These are phyloP conservation scores for Volucella bombylans DNA, from an alignment of 2,888 invertebrate species.

Conservation along the genomic window DNA sequence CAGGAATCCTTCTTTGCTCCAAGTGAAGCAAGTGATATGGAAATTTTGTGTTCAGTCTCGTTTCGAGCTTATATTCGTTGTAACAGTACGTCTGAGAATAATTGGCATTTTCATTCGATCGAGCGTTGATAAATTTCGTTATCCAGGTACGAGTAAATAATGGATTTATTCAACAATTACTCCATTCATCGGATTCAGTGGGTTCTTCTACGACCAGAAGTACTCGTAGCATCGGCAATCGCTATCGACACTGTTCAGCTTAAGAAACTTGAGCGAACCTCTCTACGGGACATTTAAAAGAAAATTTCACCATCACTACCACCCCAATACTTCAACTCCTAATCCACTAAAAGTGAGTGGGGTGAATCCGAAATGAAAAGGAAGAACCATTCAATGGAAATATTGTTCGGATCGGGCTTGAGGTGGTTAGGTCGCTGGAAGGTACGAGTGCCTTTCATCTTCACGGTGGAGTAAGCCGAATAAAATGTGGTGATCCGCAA, in stretches of 20 bases:
- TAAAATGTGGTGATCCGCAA: slow-evolving; percentile 13
- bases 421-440: too few relatives aligned
- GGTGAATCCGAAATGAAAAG: background rate
- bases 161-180: slow-evolving; percentile 54
- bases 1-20: too few relatives aligned
- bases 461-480: slow-evolving; percentile 22
- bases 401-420: background rate
- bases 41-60: slow-evolving; percentile 44
- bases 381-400: background rate
- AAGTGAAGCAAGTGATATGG: slow-evolving; percentile 12
- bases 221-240: background rate
- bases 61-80: slow-evolving; percentile 19
- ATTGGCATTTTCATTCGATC: slow-evolving; percentile 39
- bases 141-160: slow-evolving; percentile 51
- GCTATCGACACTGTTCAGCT: background rate
- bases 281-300: too few relatives aligned
- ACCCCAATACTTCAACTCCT: background rate
- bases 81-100: slow-evolving; percentile 14
- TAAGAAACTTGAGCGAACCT: slow-evolving; percentile 9
- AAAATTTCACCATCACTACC: too few relatives aligned
- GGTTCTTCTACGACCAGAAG: background rate
- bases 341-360: background rate
- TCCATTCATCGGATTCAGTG: slow-evolving; percentile 18
- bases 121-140: slow-evolving; percentile 43
- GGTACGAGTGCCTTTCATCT: slow-evolving; percentile 22